Base-by-base conservation (phyloP, 37 sponge, comb jelly and placozoan species). In the Mnemiopsis leidyi region DNA sequence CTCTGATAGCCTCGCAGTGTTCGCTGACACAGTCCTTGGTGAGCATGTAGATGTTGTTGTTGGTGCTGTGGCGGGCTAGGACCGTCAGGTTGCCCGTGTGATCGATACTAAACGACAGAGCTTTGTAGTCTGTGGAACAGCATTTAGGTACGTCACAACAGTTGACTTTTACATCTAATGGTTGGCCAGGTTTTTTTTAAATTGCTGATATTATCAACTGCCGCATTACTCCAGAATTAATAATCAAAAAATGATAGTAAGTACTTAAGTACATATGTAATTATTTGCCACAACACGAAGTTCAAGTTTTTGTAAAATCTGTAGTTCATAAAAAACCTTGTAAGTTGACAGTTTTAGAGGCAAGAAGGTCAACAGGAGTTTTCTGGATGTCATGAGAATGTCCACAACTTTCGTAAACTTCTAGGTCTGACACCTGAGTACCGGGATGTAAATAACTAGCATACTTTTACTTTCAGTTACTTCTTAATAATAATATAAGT, bases 21-120 rank as follows among this genome's bases (percentile, higher is more conserved):
- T 85, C 90, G 39, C 61, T 40, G 5, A 85, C 61, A 85, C 29
- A 13, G 30, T 85, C 90, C 61, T 85, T 85, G 1, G 90, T 85
- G 24, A 85, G 48, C 90, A 85, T 85, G 90, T 85, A 85, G 61
- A 85, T 40, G 61, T 38, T 40, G 2, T 40, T 40, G 24, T 18
- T 85, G 13, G 21, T 28, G 26, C 29, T 32, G 82, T 32, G 33
- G 1, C 21, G 2, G 3, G 36, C 35, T 79, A 85, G 48, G n/a
- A 85, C 90, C 16, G 90, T 39, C 24, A 85, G 24, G 30, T 40
- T 85, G 9, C 90, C 90, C 0, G 36, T 38, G 90, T 85, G 90
- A 33, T 85, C 90, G 0, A 85, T 40, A 37, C 90, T 40, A 85
- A 85, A 40, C 40, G 90, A 38, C 61, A 85, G 61, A 1, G 37